These are phyloP conservation scores for Spongilla lacustris DNA, from an alignment of 37 sponge, comb jelly and placozoan genomes.

Conservation along the genomic window DNA sequence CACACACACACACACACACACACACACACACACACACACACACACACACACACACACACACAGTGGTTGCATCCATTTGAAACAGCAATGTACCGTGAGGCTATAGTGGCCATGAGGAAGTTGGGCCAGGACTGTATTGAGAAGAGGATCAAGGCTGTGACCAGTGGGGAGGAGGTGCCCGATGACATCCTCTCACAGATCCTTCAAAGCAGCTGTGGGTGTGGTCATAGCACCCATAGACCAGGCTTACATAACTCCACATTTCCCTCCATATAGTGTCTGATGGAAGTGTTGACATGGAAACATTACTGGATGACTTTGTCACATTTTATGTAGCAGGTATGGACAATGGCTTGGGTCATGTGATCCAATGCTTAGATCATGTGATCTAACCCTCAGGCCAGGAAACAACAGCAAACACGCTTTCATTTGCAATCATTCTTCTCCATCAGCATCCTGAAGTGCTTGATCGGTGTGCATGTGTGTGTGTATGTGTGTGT, in stretches of 20 bases:
- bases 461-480: not conserved
- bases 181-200: constrained; percentile 34
- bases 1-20: not conserved
- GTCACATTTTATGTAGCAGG: constrained; percentile 23
- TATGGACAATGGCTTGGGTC: not conserved
- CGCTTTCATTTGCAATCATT: constrained; percentile 2
- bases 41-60: constrained; percentile 2
- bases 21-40: constrained; percentile 6
- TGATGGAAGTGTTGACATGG: constrained; percentile 10
- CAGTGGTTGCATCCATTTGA: constrained; percentile 13
- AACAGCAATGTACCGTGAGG: constrained; percentile 11
- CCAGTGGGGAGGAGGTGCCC: constrained; percentile 20
- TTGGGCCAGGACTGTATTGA: constrained; percentile 27
- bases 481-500: not conserved
- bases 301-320: constrained; percentile 32
- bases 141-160: constrained; percentile 13
- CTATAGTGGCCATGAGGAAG: constrained; percentile 12
- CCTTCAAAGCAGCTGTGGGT: not conserved
- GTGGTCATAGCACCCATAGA: not conserved
- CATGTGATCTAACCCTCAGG: constrained; percentile 2
- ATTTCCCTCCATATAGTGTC: not conserved
- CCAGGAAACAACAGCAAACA: not conserved
- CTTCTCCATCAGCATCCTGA: not conserved
- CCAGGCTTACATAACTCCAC: not conserved
- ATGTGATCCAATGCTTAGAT: not conserved